Base-by-base conservation (phyloP, 2,113 vertebrate genomes). In the Phycodurus eques region DNA sequence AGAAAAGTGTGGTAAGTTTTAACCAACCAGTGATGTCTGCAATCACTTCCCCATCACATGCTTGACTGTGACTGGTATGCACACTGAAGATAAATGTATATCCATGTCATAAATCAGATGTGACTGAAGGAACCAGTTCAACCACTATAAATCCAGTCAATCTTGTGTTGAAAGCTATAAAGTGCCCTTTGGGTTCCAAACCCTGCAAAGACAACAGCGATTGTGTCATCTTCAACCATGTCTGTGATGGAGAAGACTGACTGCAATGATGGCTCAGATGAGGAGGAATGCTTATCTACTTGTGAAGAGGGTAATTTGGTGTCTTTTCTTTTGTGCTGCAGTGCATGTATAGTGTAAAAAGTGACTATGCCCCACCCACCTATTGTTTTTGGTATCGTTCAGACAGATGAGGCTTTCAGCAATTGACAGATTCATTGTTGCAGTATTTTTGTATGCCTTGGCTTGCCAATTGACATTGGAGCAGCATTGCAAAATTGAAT, bases 221-320 rank as follows among this genome's bases (percentile, higher is more conserved):
- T 15, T 98, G 96, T 4, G 8, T 96, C 0, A 2, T 71, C n/a
- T 88, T 89, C 1, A 83, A 22, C 0, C 83, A 92, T 51, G 88
- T 57, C 49, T 97, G 96, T 2, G 94, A 97, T 8, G 95, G 96
- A 0, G 87, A 93, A 6, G 68, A 31, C 0, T n/a, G 94, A 98
- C 71, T 98, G 96, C 70, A 73, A 71, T 0, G 95, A 98, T 0
- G 93, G 92, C 31, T 98, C 95, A 0, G 96, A 98, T 33, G 96
- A 98, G 80, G 8, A 86, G 0, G 94, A 91, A 0, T 82, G 90
- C 31, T 54, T 2, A 39, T 76, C 49, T 1, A 27, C 43, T 53
- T 91, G 90, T 86, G 74, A 59, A 74, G 62, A 3, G 1, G 87
- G 90, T 91, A 81, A 83, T 56, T 6, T 49, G 4, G 17, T 46